A percentile compares a stretch with the other conserved stretches of the same genome.
phyloP scores from a whole-genome alignment of 2,888 invertebrate species.

The Achlya flavicornis region DNA sequence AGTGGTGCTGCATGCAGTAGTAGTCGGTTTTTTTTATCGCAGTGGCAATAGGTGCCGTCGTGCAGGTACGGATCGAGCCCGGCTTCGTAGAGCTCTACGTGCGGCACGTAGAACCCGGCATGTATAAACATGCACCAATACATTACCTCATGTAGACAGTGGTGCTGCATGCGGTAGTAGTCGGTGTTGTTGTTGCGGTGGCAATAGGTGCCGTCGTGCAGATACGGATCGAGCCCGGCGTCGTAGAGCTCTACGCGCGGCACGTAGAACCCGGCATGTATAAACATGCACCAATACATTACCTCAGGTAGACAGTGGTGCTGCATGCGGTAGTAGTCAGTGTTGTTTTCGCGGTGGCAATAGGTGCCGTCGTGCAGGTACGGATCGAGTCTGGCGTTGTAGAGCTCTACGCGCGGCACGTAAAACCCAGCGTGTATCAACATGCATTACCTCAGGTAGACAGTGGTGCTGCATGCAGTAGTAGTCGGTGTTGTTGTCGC shows the following conservation, averaged over 20 bases:
- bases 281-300: conserved; percentile 18
- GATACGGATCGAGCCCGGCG: no score
- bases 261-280: no score
- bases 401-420: conserved; percentile 89
- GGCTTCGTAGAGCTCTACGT: neutral
- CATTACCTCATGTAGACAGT: conserved; percentile 88
- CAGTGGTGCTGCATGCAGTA: conserved; percentile 91
- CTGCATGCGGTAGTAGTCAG: conserved; percentile 88
- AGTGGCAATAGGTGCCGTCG: conserved; percentile 82
- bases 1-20: conserved; percentile 90
- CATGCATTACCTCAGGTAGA: conserved; percentile 85
- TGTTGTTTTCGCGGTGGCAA: conserved; percentile 87
- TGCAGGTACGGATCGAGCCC: no score
- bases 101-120: no score
- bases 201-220: conserved; percentile 88
- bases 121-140: no score
- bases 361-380: conserved; percentile 93
- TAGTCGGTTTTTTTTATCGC: conserved; percentile 85
- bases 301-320: conserved; percentile 91
- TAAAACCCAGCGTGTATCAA: conserved; percentile 87
- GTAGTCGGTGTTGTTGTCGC: conserved; percentile 85
- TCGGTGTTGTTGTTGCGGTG: conserved; percentile 86
- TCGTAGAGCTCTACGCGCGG: neutral
- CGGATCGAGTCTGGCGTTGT: conserved; percentile 88
- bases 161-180: conserved; percentile 89